A percentile compares a stretch with the other conserved stretches of the same genome.
Conservation (phyloP, 1,140 invertebrate genomes). For the Calosoma granatense region DNA sequence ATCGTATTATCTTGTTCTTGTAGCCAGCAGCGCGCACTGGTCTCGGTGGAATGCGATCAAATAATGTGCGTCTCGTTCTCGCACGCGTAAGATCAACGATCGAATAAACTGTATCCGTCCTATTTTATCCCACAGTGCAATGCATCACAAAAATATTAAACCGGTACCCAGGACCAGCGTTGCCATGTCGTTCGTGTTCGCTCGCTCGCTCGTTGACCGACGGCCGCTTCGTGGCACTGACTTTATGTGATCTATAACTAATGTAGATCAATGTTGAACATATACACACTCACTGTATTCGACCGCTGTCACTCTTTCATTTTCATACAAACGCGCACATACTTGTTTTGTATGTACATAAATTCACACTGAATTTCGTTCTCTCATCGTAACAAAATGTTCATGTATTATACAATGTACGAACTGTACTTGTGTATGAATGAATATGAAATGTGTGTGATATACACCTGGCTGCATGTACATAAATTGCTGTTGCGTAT, state of each 20-base stretch:
- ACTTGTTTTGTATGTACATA: too few relatives aligned
- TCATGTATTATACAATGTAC: too few relatives aligned
- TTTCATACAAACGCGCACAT: too few relatives aligned
- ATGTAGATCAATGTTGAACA: not conserved
- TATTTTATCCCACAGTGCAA: not conserved
- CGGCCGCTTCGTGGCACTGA: not conserved
- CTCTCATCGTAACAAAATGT: too few relatives aligned
- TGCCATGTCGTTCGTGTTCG: not conserved
- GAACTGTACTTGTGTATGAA: too few relatives aligned
- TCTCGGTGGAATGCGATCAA: not conserved
- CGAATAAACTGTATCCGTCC: too few relatives aligned
- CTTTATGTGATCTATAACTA: not conserved
- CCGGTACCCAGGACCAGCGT: not conserved
- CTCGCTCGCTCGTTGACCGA: not conserved
- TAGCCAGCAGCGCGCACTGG: not conserved
- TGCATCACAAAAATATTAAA: not conserved
- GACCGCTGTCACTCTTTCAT: too few relatives aligned
- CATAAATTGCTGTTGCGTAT: too few relatives aligned
- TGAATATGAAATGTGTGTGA: too few relatives aligned
- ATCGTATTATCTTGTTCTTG: not conserved
- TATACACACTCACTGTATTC: not conserved
- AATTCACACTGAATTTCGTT: too few relatives aligned
- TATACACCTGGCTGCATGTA: too few relatives aligned
- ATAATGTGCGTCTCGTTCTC: not conserved
- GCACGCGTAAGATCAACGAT: too few relatives aligned